phyloP scores from a whole-genome alignment of 2,888 invertebrate species.

The Byasa hedistus region DNA sequence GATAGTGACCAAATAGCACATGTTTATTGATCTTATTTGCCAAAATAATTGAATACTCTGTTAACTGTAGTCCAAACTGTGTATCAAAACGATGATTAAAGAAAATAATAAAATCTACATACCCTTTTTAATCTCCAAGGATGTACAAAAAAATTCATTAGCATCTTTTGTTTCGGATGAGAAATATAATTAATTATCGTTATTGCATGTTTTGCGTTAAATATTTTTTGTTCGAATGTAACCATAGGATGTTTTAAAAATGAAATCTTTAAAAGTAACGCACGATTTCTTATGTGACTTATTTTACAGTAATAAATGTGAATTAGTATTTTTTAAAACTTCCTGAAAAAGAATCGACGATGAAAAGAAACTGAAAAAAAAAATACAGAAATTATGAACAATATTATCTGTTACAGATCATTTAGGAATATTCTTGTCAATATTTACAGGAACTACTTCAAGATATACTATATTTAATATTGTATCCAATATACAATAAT shows the following conservation, averaged over 20 bases:
- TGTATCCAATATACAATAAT: too few relatives aligned
- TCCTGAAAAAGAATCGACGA: too few relatives aligned
- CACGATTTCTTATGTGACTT: background rate
- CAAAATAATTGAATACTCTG: background rate
- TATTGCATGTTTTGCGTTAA: background rate
- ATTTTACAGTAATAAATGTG: too few relatives aligned
- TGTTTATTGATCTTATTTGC: background rate
- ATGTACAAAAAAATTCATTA: slow-evolving; percentile 19
- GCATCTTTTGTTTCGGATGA: slow-evolving; percentile 1
- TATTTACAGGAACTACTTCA: too few relatives aligned
- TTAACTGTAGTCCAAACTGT: background rate
- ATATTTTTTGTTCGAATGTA: background rate
- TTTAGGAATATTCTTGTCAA: too few relatives aligned
- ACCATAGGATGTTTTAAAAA: background rate
- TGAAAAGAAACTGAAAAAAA: too few relatives aligned
- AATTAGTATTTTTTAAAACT: too few relatives aligned
- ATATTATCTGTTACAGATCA: too few relatives aligned
- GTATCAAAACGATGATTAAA: background rate
- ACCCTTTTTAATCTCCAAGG: background rate
- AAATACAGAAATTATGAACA: too few relatives aligned
- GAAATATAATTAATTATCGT: slow-evolving; percentile 5
- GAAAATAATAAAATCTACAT: background rate
- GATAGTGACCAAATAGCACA: background rate
- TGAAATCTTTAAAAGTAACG: background rate
- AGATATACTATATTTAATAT: too few relatives aligned